Evolutionary conservation across 1,140 invertebrate genomes (phyloP).

Genomic region (Lamellibrachia luymesi): DNA sequence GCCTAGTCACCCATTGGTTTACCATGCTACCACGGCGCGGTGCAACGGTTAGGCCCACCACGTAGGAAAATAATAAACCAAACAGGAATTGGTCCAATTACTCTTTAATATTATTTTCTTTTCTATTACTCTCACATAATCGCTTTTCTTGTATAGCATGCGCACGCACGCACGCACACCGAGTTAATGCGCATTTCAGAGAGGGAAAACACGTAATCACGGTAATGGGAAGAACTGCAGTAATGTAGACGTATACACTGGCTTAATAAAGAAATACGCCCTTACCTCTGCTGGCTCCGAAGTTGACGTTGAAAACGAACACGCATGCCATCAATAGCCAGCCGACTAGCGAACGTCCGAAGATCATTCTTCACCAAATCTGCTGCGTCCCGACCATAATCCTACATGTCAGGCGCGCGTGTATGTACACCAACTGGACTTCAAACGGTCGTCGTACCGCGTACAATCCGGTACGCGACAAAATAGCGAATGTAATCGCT

Average conservation of each 20-base stretch:
- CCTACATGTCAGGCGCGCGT: not conserved
- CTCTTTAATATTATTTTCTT: too few species aligned
- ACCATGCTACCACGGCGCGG: too few species aligned
- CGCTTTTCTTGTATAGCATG: too few species aligned
- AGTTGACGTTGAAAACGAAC: not conserved
- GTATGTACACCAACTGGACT: not conserved
- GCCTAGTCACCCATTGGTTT: too few species aligned
- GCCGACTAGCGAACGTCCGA: not conserved
- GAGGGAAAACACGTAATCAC: too few species aligned
- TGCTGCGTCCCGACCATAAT: not conserved
- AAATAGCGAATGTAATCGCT: not conserved
- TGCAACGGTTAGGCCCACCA: too few species aligned
- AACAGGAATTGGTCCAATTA: too few species aligned
- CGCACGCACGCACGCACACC: too few species aligned
- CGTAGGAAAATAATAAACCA: too few species aligned
- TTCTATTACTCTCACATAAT: too few species aligned
- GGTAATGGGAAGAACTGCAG: not conserved
- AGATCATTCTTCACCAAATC: slow-evolving; percentile 1
- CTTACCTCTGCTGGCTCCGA: not conserved
- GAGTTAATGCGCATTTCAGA: too few species aligned
- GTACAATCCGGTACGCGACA: not conserved
- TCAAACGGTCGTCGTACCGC: not conserved
- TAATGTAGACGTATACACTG: not conserved
- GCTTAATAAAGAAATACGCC: not conserved
- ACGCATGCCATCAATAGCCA: not conserved